A percentile compares a stretch with the other conserved stretches of the same genome.
Evolutionary conservation across 2,113 vertebrate genomes (phyloP).

Genomic region (Sigmodon hispidus): DNA sequence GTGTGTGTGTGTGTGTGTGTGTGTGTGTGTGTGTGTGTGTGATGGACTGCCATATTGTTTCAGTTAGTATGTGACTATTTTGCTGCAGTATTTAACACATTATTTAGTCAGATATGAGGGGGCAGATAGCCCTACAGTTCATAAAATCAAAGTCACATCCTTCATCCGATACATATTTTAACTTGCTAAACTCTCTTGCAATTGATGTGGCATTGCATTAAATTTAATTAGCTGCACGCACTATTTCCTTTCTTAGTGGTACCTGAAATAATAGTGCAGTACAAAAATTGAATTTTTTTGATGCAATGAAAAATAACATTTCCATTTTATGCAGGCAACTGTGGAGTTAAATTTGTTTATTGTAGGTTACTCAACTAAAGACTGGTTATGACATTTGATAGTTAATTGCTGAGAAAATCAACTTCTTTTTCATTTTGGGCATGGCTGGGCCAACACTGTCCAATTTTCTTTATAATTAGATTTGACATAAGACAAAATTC

Average conservation of each 20-base stretch:
- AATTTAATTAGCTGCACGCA: background rate
- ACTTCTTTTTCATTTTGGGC: background rate
- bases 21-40: background rate
- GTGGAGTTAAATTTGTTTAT: background rate
- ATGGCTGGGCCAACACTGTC: background rate
- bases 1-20: background rate
- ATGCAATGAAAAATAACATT: background rate
- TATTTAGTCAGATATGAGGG: background rate
- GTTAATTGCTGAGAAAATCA: slow-evolving; percentile 48
- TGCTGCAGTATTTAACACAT: background rate
- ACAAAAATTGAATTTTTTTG: background rate
- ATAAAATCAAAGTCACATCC: background rate
- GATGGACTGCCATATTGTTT: background rate
- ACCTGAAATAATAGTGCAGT: background rate
- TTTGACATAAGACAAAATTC: background rate
- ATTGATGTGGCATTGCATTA: background rate
- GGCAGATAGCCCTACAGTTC: background rate
- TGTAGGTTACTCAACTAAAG: background rate
- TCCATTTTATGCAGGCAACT: background rate
- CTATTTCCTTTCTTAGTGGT: background rate
- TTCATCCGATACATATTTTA: background rate
- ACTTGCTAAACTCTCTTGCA: background rate
- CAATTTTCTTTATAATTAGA: slow-evolving; percentile 31
- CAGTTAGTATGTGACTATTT: background rate
- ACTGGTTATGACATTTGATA: background rate